These are phyloP conservation scores for western clawed frog (Xenopus tropicalis) DNA, from an alignment of 2,113 vertebrate genomes.

Conservation along the genomic window UCB_Xtro_10.0 CM004446.2:106116001-106116500, in stretches of 20 bases:
- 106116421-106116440: too few species aligned
- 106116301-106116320: too few species aligned
- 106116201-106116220: constrained; percentile 43
- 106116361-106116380: too few species aligned
- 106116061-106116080: constrained; percentile 56
- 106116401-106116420: too few species aligned
- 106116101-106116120: constrained; percentile 57
- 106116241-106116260: constrained; percentile 52
- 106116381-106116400: too few species aligned
- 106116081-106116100: constrained; percentile 62
- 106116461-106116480: too few species aligned
- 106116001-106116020: constrained; percentile 34
- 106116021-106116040: constrained; percentile 57
- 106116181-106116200: constrained; percentile 47
- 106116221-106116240: constrained; percentile 52
- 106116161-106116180: constrained; percentile 43
- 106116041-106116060: constrained; percentile 55
- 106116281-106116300: too few species aligned
- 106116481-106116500: too few species aligned
- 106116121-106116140: constrained; percentile 47
- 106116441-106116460: too few species aligned
- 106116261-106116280: constrained; percentile 40
- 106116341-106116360: too few species aligned
- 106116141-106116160: constrained; percentile 40
- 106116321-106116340: too few species aligned